Conservation (phyloP, 2,113 vertebrate genomes). For the Melospiza georgiana region DNA sequence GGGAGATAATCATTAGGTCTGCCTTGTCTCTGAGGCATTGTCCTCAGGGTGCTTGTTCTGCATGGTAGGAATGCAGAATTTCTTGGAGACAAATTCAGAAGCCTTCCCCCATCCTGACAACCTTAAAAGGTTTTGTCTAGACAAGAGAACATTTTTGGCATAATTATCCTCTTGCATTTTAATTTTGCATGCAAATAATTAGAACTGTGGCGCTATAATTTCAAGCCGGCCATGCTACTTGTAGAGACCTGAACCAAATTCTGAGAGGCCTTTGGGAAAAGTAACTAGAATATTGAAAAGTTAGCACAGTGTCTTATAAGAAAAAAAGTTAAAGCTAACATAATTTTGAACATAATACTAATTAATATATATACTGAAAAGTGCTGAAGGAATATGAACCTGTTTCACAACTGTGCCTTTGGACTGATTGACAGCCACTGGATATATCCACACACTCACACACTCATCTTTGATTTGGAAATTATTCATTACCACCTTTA, state of each 20-base stretch:
- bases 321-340: not conserved
- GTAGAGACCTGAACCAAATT: conserved; percentile 36
- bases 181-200: conserved; percentile 50
- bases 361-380: not conserved
- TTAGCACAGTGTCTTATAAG: not conserved
- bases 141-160: conserved; percentile 19
- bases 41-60: not conserved
- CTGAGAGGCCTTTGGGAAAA: not conserved
- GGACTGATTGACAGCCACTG: not conserved
- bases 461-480: not conserved
- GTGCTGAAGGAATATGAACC: not conserved
- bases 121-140: conserved; percentile 37
- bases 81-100: not conserved
- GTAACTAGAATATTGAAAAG: not conserved
- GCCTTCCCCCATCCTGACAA: not conserved
- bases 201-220: not conserved
- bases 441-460: rapidly evolving
- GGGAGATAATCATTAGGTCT: not conserved
- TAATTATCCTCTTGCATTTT: conserved; percentile 31
- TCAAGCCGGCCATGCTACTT: not conserved
- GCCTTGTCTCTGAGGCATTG: not conserved
- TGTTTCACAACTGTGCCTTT: not conserved
- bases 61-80: not conserved
- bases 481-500: not conserved
- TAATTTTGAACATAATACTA: not conserved